These are phyloP conservation scores for Catharus bicknelli DNA, from an alignment of 2,113 vertebrate species.

Conservation along the genomic window DNA sequence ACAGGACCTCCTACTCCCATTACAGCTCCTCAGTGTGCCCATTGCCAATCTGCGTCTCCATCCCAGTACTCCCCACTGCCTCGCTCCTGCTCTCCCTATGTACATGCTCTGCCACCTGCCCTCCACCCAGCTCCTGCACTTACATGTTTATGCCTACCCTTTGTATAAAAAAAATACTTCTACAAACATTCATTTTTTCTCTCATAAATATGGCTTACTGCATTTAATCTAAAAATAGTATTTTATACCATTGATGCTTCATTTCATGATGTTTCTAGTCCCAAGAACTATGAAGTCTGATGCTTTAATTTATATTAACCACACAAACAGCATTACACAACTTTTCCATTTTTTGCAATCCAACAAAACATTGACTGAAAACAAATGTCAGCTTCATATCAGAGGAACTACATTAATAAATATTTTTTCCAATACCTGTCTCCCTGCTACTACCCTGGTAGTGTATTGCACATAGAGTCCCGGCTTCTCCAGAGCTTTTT, in stretches of 20 bases:
- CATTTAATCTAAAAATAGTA: not conserved
- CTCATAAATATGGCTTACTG: not conserved
- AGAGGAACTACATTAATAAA: not conserved
- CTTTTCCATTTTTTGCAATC: not conserved
- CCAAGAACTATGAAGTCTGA: not conserved
- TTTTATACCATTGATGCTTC: not conserved
- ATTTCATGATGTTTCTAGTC: not conserved
- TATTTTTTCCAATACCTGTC: not conserved
- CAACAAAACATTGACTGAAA: not conserved
- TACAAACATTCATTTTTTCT: not conserved
- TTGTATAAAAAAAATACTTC: not conserved
- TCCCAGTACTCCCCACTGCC: not conserved
- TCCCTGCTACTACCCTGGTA: not conserved
- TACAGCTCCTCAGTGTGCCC: not conserved
- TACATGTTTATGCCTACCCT: not conserved
- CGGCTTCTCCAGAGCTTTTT: not conserved
- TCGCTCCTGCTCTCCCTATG: fast-evolving
- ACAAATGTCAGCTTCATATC: not conserved
- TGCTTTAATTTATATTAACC: not conserved
- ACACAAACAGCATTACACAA: not conserved
- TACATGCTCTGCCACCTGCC: not conserved
- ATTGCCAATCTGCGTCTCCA: not conserved
- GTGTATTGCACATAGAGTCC: not conserved
- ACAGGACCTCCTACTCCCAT: not conserved
- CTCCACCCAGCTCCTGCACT: not conserved